phyloP scores from a whole-genome alignment of 1,140 invertebrate genomes.

The Scaptomyza graminum region DNA sequence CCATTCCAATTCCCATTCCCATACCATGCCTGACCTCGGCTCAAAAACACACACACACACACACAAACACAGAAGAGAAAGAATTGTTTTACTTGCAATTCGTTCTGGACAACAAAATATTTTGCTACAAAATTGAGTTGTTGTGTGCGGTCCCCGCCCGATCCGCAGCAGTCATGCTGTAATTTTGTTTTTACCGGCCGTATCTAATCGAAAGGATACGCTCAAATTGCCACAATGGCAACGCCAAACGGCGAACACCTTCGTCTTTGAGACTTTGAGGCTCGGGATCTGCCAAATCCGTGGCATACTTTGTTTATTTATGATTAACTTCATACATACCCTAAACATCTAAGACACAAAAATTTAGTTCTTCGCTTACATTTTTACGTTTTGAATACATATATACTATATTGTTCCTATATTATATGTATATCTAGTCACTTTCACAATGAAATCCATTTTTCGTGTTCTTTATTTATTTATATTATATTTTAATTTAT shows the following conservation, averaged over 20 bases:
- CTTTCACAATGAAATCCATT: no score
- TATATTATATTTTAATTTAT: no score
- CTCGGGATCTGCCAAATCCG: no score
- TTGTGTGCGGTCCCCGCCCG: conserved; percentile 56
- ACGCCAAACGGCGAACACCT: conserved; percentile 48
- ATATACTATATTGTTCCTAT: no score
- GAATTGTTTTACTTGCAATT: conserved; percentile 70
- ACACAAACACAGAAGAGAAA: background rate
- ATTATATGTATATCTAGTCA: no score
- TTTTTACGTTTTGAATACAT: no score
- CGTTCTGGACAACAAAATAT: conserved; percentile 81
- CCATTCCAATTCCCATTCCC: background rate
- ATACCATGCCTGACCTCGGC: conserved; percentile 16
- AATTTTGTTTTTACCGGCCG: conserved; percentile 75
- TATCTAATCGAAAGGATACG: conserved; percentile 78
- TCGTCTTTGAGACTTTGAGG: background rate
- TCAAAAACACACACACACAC: conserved; percentile 17
- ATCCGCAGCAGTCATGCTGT: conserved; percentile 62
- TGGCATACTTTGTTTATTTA: background rate
- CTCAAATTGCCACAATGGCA: conserved; percentile 65
- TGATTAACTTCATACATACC: background rate
- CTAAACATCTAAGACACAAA: background rate
- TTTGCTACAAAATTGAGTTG: conserved; percentile 81
- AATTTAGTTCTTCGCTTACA: no score
- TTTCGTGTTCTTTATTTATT: no score